Evolutionary conservation across 2,888 invertebrate genomes (phyloP).

Genomic region (Ecliptopera silaceata): DNA sequence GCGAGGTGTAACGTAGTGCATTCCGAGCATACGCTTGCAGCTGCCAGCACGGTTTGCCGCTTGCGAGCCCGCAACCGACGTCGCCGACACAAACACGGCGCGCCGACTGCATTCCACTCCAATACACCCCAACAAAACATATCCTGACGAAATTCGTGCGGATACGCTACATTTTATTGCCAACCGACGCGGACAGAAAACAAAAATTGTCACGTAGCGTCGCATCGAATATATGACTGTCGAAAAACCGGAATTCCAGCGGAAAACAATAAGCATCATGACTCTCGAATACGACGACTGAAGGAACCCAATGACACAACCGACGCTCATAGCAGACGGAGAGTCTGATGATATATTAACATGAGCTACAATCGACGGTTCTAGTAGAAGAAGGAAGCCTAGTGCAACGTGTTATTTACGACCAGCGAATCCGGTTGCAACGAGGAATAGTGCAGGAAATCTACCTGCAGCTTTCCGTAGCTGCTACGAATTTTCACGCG

Average conservation of each 20-base stretch:
- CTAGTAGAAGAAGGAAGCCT: conserved; percentile 66
- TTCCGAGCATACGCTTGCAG: conserved; percentile 64
- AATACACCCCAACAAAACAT: conserved; percentile 58
- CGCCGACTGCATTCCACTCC: conserved; percentile 68
- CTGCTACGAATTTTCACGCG: conserved; percentile 39
- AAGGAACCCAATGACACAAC: conserved; percentile 29
- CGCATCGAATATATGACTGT: conserved; percentile 34
- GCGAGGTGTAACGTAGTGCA: conserved; percentile 60
- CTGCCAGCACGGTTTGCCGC: conserved; percentile 63
- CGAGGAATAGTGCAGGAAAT: conserved; percentile 63
- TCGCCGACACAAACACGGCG: conserved; percentile 59
- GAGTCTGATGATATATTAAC: conserved; percentile 51
- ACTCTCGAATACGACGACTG: conserved; percentile 33
- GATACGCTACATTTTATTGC: conserved; percentile 47
- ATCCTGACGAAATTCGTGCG: conserved; percentile 51
- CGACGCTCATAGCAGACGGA: conserved; percentile 31
- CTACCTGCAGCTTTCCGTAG: conserved; percentile 55
- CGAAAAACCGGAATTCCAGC: conserved; percentile 37
- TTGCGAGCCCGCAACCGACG: conserved; percentile 59
- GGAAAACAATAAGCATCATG: conserved; percentile 37
- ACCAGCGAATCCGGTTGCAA: conserved; percentile 69
- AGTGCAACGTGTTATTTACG: conserved; percentile 75
- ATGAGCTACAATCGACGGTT: conserved; percentile 53
- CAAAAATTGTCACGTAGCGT: conserved; percentile 35
- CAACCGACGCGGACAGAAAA: conserved; percentile 33